These are phyloP conservation scores for Limanda limanda DNA, from an alignment of 2,113 vertebrate genomes.

Conservation along the genomic window DNA sequence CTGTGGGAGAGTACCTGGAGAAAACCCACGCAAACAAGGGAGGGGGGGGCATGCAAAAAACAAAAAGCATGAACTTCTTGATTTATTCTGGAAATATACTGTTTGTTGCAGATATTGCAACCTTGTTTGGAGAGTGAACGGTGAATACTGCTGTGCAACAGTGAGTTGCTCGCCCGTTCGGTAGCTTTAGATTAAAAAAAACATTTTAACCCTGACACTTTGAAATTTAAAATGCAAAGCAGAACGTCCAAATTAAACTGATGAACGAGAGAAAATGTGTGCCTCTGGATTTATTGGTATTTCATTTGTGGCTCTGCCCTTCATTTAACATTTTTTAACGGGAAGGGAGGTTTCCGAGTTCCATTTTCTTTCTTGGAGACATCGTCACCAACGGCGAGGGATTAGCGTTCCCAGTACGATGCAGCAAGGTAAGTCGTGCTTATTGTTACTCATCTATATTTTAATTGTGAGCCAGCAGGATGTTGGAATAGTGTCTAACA, in stretches of 20 bases:
- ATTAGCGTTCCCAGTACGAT: no score
- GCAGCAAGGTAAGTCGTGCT: not conserved
- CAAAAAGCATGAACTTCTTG: not conserved
- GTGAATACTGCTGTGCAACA: not conserved
- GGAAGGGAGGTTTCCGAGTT: not conserved
- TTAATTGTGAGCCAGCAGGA: no score
- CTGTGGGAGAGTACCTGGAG: no score
- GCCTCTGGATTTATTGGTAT: not conserved
- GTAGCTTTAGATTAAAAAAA: constrained; percentile 2
- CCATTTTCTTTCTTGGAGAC: not conserved
- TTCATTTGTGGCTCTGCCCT: not conserved
- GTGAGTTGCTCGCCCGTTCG: not conserved
- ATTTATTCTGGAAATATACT: not conserved
- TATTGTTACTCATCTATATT: constrained; percentile 8
- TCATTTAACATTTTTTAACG: not conserved
- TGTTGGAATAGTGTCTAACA: constrained; percentile 1
- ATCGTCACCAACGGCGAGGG: not conserved
- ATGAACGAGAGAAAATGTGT: not conserved
- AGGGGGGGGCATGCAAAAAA: no score
- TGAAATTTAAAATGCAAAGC: constrained; percentile 18
- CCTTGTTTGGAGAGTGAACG: no score
- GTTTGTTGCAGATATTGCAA: no score
- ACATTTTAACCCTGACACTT: constrained; percentile 12
- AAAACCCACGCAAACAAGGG: no score
- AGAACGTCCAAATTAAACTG: constrained; percentile 14